These are phyloP conservation scores for Erynnis tages DNA, from an alignment of 2,888 invertebrate species.

Conservation along the genomic window DNA sequence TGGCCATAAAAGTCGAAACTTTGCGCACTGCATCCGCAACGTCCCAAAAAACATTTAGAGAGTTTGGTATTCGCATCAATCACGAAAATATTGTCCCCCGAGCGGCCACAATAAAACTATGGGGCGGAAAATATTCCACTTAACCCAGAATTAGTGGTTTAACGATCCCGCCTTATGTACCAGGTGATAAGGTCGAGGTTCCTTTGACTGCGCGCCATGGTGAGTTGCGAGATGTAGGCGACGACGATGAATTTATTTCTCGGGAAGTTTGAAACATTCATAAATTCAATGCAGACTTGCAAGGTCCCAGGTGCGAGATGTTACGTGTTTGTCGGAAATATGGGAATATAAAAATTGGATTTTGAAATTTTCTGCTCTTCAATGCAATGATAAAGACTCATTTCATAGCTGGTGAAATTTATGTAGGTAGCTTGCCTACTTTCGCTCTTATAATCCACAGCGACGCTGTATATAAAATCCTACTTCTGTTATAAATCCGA, in stretches of 20 bases:
- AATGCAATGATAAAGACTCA: no score
- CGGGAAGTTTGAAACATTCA: conserved; percentile 7
- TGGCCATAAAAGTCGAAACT: no score
- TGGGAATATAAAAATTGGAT: neutral
- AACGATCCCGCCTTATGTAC: no score
- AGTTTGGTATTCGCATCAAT: conserved; percentile 21
- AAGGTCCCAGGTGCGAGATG: conserved; percentile 17
- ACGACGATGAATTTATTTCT: conserved; percentile 15
- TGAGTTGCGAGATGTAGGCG: conserved; percentile 4
- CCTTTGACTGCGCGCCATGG: neutral
- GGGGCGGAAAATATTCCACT: conserved; percentile 2
- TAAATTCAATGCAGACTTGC: conserved; percentile 20
- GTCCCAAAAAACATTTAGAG: conserved; percentile 18
- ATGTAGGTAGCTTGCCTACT: no score
- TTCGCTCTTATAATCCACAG: no score
- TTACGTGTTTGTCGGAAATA: conserved; percentile 12
- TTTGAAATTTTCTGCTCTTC: no score
- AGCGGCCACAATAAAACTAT: conserved; percentile 17
- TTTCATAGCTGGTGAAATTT: no score
- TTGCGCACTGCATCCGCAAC: conserved; percentile 3
- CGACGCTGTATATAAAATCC: no score
- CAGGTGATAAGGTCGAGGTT: neutral
- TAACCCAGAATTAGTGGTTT: no score
- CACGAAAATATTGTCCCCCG: conserved; percentile 18
- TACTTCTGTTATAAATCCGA: no score